Percentiles rank a stretch among this genome's conserved stretches.
phyloP scores from a whole-genome alignment of 2,888 invertebrate species.

The Neelides folsomi region DNA sequence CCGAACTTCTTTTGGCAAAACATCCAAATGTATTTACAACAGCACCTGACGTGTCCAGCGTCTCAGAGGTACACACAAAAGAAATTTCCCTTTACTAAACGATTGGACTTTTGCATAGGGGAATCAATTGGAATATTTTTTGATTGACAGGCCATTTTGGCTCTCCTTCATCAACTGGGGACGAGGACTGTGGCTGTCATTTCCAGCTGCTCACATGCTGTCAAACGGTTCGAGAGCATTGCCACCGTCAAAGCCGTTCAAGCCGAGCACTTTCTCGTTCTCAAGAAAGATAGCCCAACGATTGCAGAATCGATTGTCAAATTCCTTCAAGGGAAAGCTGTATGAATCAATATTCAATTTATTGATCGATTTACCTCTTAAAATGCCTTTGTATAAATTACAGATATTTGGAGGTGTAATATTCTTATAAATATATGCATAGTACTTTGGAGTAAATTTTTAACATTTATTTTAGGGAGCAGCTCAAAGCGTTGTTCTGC shows the following conservation, averaged over 20 bases:
- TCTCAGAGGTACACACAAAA: conserved; percentile 29
- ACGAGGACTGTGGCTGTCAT: conserved; percentile 32
- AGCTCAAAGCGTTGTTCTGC: conserved; percentile 33
- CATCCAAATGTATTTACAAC: conserved; percentile 34
- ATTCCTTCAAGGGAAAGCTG: conserved; percentile 32
- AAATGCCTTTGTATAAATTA: too few relatives aligned
- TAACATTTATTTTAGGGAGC: conserved; percentile 20
- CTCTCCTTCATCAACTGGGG: conserved; percentile 33
- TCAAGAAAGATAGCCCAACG: conserved; percentile 31
- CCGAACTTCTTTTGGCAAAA: conserved; percentile 27
- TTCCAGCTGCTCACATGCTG: conserved; percentile 34
- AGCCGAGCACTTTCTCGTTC: conserved; percentile 28
- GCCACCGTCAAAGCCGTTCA: conserved; percentile 29
- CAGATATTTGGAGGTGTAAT: too few relatives aligned
- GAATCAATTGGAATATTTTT: not conserved
- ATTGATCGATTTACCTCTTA: not conserved
- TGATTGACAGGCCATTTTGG: conserved; percentile 32
- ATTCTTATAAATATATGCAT: too few relatives aligned
- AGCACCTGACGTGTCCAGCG: conserved; percentile 34
- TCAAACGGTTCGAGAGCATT: conserved; percentile 31
- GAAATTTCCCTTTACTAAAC: too few relatives aligned
- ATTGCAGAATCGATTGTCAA: conserved; percentile 32
- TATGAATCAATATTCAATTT: conserved; percentile 15
- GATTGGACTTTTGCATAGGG: not conserved
- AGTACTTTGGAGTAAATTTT: too few relatives aligned